Evolutionary conservation across 2,113 vertebrate species (phyloP).

Genomic region (Actenoides lindsayi): DNA sequence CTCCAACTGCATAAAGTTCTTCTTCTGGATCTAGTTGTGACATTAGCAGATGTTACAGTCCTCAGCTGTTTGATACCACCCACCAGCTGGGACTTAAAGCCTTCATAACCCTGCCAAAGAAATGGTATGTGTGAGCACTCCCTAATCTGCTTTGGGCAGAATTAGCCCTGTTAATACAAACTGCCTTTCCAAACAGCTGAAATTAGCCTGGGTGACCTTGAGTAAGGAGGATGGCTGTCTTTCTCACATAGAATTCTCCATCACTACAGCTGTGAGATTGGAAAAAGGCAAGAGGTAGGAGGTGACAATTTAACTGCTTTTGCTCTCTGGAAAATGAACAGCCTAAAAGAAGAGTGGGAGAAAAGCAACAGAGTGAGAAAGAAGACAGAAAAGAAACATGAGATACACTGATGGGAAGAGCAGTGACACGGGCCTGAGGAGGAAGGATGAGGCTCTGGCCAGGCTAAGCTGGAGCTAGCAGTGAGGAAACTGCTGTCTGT

Average conservation of each 20-base stretch:
- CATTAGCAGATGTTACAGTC: neutral
- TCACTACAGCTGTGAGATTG: neutral
- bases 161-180: neutral
- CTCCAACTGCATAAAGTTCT: neutral
- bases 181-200: neutral
- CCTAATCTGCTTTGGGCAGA: neutral
- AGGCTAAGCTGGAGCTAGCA: neutral
- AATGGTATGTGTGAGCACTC: neutral
- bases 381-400: neutral
- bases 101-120: neutral
- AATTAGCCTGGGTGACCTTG: neutral
- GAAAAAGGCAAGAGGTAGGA: slow-evolving; percentile 1
- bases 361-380: neutral
- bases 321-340: slow-evolving; percentile 19
- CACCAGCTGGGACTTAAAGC: neutral
- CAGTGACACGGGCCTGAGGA: neutral
- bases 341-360: neutral
- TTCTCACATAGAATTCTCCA: neutral
- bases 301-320: neutral
- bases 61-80: neutral
- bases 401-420: neutral
- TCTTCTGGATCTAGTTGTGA: neutral
- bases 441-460: neutral
- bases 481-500: neutral
- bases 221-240: neutral